These are phyloP conservation scores for Microcebus griseorufus DNA, from an alignment of 2,113 vertebrate genomes.

Conservation along the genomic window DNA sequence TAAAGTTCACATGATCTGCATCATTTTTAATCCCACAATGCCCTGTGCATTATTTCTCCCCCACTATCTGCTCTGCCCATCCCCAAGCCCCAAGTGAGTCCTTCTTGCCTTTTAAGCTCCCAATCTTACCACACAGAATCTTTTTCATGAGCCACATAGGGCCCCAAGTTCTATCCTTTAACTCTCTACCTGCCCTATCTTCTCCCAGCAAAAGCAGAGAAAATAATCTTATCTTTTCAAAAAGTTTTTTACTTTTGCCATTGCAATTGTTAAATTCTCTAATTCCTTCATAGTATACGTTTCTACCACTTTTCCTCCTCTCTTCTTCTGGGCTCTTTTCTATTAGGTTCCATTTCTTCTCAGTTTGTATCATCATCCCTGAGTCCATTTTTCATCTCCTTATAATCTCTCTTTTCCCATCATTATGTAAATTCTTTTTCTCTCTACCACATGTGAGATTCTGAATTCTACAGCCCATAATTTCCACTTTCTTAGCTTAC, in stretches of 20 bases:
- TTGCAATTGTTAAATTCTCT: neutral
- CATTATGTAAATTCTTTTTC: neutral
- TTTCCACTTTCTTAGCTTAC: neutral
- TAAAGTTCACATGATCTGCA: neutral
- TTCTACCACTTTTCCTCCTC: neutral
- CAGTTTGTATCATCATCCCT: neutral
- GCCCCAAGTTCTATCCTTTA: neutral
- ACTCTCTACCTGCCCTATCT: neutral
- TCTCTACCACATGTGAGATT: neutral
- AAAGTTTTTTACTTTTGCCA: neutral
- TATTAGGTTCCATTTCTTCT: neutral
- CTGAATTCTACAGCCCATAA: neutral
- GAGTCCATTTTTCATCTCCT: neutral
- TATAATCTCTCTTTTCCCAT: neutral
- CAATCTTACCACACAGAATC: neutral
- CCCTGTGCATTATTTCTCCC: neutral
- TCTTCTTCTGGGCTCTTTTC: neutral
- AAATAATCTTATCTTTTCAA: neutral
- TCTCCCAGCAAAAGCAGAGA: neutral
- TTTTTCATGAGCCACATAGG: neutral
- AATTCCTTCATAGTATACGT: neutral
- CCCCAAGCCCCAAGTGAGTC: accelerated
- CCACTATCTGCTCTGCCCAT: neutral
- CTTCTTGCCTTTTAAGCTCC: neutral
- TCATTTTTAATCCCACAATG: neutral